A percentile compares a stretch with the other conserved stretches of the same genome.
phyloP scores from a whole-genome alignment of 2,888 invertebrate genomes.

The Cyclophora punctaria region DNA sequence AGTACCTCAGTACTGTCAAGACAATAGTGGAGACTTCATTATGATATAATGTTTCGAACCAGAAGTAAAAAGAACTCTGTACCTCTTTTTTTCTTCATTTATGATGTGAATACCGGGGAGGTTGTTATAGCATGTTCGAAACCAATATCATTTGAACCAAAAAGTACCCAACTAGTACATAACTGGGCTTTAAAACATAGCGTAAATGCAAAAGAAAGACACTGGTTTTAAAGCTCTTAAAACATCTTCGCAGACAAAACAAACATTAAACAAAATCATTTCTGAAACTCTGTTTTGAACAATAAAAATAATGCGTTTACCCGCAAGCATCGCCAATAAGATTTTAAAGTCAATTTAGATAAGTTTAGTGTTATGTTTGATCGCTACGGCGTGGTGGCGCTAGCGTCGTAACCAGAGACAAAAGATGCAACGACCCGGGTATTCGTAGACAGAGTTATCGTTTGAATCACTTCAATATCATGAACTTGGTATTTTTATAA shows the following conservation, averaged over 20 bases:
- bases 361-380: conserved; percentile 30
- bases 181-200: too few species aligned
- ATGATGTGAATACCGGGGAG: too few species aligned
- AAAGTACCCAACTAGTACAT: too few species aligned
- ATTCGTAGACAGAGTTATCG: conserved; percentile 13
- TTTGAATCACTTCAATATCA: background rate
- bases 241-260: background rate
- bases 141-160: too few species aligned
- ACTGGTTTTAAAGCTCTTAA: too few species aligned
- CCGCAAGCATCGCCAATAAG: conserved; percentile 31
- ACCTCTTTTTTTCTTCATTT: too few species aligned
- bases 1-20: background rate
- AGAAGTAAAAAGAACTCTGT: too few species aligned
- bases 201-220: too few species aligned
- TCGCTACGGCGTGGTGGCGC: conserved; percentile 15
- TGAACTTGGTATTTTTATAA: too few species aligned
- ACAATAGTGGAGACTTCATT: background rate
- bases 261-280: conserved; percentile 24
- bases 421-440: conserved; percentile 28
- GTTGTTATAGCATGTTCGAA: too few species aligned
- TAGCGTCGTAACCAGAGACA: conserved; percentile 21
- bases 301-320: conserved; percentile 16
- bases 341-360: conserved; percentile 39
- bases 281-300: conserved; percentile 18
- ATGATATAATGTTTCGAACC: too few species aligned